Evolutionary conservation across 2,888 invertebrate genomes (phyloP), one percentile per base, ranked within the genome.

Genomic region (Syrphus vitripennis): DNA sequence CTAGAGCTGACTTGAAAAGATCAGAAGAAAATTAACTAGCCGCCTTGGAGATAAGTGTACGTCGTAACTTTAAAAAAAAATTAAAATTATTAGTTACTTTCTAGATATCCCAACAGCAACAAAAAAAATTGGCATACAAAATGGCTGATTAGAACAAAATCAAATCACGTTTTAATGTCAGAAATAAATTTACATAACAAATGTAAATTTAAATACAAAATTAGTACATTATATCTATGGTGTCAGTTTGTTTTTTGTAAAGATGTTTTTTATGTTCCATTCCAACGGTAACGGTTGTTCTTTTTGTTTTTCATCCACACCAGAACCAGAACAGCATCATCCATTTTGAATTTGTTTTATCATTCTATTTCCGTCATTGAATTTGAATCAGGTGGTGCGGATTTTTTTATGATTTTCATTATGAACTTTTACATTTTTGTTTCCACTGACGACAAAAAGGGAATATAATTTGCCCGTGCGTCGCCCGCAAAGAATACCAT

Each of bases 301-400:
- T 34, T 57, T 57, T 12, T 34, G 12, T 57, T 34, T 31, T 29
- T 10, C 4, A 10, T 19, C 19, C 31, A 31, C 29, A 16, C 3
- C 37, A 4, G 3, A 19, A 10, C 48, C n/a, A n/a, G n/a, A 50
- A 6, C 21, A 50, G 57, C 31, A 21, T 19, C 34, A 57, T 59
- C 59, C 21, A 59, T 37, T 59, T 59, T 19, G 34, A 59, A 59
- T 59, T 37, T 59, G 1, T 34, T 16, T 59, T 37, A 59, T 59
- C 21, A 59, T 59, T 21, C 34, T 14, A 2, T 29, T 59, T 59
- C 37, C 59, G 21, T 37, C 37, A 59, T 59, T 59, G 59, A 37
- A 59, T 59, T 59, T 12, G 59, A 37, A 59, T 59, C 59, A 59
- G 59, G 59, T 59, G 37, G 59, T 59, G n/a, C n/a, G 19, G 12